These are phyloP conservation scores for Anguilla megastoma DNA, from an alignment of 2,797 vertebrate genomes.

Conservation along the genomic window DNA sequence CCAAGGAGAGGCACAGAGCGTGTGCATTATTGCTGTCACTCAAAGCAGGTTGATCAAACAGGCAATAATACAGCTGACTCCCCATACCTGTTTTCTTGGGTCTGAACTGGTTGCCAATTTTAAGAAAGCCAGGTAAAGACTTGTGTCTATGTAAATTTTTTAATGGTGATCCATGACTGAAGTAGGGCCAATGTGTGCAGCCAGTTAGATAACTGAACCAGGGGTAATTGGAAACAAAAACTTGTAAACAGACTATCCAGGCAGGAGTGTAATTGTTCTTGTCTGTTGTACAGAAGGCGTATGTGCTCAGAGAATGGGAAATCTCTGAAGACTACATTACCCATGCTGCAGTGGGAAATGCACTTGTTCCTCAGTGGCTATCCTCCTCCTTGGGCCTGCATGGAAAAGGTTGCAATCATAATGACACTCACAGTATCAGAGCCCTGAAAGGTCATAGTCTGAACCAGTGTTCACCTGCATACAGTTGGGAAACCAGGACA, in stretches of 20 bases:
- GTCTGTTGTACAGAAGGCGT: not conserved
- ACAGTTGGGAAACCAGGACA: too few species aligned
- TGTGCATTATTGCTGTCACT: not conserved
- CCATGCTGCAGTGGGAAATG: conserved; percentile 87
- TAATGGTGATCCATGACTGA: not conserved
- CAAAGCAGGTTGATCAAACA: not conserved
- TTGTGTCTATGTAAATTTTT: not conserved
- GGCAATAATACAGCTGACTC: not conserved
- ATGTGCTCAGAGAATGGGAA: not conserved
- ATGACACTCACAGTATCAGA: not conserved
- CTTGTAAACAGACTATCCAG: not conserved
- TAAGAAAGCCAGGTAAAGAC: not conserved
- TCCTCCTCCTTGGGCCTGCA: conserved; percentile 71
- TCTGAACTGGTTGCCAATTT: not conserved
- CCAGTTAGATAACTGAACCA: not conserved
- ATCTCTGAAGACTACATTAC: conserved; percentile 65
- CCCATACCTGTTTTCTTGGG: not conserved
- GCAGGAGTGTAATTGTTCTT: not conserved
- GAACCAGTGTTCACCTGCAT: not conserved
- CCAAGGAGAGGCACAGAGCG: not conserved
- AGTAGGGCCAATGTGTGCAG: not conserved
- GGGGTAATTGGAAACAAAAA: not conserved
- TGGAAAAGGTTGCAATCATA: not conserved
- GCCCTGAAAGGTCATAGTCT: not conserved
- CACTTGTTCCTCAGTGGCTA: conserved; percentile 92